phyloP scores from a whole-genome alignment of 1,140 invertebrate genomes.

The Drosophila parvula region DNA sequence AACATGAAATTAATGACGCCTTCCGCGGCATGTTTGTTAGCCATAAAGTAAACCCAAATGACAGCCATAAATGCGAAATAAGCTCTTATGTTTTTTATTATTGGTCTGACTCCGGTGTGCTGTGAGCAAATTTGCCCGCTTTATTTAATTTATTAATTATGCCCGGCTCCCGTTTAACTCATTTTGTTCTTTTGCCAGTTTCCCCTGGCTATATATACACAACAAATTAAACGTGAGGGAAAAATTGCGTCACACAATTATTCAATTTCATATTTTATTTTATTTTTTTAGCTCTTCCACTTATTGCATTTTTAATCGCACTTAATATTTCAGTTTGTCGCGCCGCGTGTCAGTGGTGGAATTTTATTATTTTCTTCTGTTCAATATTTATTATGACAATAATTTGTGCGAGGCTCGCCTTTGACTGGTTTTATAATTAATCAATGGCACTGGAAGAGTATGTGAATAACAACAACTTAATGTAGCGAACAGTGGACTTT shows the following conservation, averaged over 20 bases:
- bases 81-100: conserved; percentile 6
- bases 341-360: conserved; percentile 34
- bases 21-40: background rate
- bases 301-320: conserved; percentile 69
- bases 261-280: conserved; percentile 50
- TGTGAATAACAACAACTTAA: conserved; percentile 23
- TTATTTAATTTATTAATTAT: conserved; percentile 61
- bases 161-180: conserved; percentile 42
- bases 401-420: conserved; percentile 45
- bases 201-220: conserved; percentile 25
- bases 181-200: conserved; percentile 44
- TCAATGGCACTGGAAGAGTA: conserved; percentile 23
- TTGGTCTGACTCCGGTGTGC: conserved; percentile 17
- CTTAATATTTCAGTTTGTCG: conserved; percentile 70
- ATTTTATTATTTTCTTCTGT: conserved; percentile 55
- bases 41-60: conserved; percentile 31
- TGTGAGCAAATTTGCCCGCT: conserved; percentile 39
- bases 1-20: background rate
- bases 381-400: conserved; percentile 75
- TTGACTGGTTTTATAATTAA: conserved; percentile 40
- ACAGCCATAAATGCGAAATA: conserved; percentile 26
- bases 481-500: conserved; percentile 2
- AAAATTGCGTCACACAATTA: conserved; percentile 36
- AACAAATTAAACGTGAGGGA: conserved; percentile 31
- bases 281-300: conserved; percentile 39